Base-by-base conservation (phyloP, 2,888 invertebrate genomes). In the Sinotaia quadrata region DNA sequence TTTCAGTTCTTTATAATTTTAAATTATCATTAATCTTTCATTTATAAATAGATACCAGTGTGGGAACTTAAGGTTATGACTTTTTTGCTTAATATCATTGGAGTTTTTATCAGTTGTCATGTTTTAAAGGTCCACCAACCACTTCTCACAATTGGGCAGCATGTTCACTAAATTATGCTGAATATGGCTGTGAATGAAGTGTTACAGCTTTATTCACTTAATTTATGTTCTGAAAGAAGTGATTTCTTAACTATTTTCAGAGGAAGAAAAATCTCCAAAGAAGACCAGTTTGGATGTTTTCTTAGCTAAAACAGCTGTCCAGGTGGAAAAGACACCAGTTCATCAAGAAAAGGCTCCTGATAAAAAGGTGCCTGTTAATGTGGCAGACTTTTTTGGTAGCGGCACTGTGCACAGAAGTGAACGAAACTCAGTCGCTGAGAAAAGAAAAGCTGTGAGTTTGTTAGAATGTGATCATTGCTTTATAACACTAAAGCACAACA, bases 361-460 rank as follows among this genome's bases (percentile, higher is more conserved):
- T 8, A 68, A 72, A 51, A 75, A 73, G 44, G 73, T 71, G 18
- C 70, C 73, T 15, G 78, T 84, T n/a, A 80, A 66, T 72, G 79
- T 72, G 0, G 49, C 73, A 8, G 85, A 84, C 73, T 87, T 86
- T 75, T 86, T 87, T 75, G 85, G 86, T 7, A 60, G 70, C 12
- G 75, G 77, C 0, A 66, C 79, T 1, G 79, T 84, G 0, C 78
- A 82, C 18, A 72, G 84, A 69, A 78, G 74, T 10, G 81, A 84
- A 29, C 75, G 79, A 61, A 74, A 76, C 57, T 60, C 69, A 0
- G 73, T 70, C n/a, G 70, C 67, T 37, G 68, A 67, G 10, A 78
- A 80, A 69, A 57, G 78, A 29, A 78, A 77, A 75, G 34, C 67
- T 58, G 76, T 65, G 21, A 34, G 63, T 36, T 8, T 7, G 8